phyloP scores from a whole-genome alignment of 1,140 invertebrate species.

The Polypedilum pembai region DNA sequence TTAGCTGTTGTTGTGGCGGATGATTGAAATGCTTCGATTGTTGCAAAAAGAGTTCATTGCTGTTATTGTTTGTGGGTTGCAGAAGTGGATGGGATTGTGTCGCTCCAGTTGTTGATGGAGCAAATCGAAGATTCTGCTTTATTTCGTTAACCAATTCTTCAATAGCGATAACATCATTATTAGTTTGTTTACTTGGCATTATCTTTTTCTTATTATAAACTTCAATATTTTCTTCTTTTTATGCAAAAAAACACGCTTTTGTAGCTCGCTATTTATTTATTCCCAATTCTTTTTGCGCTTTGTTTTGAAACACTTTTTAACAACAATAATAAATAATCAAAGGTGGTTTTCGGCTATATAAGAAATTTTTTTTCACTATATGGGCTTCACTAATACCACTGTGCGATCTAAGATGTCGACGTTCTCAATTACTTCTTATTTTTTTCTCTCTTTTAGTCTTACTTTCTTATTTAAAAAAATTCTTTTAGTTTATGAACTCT shows the following conservation, averaged over 20 bases:
- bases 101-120: slow-evolving; percentile 43
- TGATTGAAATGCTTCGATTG: slow-evolving; percentile 9
- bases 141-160: slow-evolving; percentile 62
- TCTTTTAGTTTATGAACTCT: background rate
- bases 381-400: background rate
- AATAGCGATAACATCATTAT: slow-evolving; percentile 44
- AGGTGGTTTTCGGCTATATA: slow-evolving; percentile 15
- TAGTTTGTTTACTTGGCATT: slow-evolving; percentile 32
- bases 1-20: slow-evolving; percentile 37
- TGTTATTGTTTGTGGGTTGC: background rate
- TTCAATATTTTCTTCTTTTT: background rate
- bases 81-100: slow-evolving; percentile 32
- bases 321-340: slow-evolving; percentile 20
- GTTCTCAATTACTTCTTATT: slow-evolving; percentile 20
- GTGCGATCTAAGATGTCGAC: slow-evolving; percentile 9
- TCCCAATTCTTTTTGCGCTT: background rate
- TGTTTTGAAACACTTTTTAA: slow-evolving; percentile 1
- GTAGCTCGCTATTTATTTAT: background rate
- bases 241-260: background rate
- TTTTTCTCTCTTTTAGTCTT: background rate
- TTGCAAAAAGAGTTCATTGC: background rate
- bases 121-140: slow-evolving; percentile 57
- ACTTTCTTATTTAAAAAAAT: background rate
- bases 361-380: background rate
- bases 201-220: background rate